Base-by-base conservation (phyloP, 2,113 vertebrate genomes). In the Sula dactylatra region DNA sequence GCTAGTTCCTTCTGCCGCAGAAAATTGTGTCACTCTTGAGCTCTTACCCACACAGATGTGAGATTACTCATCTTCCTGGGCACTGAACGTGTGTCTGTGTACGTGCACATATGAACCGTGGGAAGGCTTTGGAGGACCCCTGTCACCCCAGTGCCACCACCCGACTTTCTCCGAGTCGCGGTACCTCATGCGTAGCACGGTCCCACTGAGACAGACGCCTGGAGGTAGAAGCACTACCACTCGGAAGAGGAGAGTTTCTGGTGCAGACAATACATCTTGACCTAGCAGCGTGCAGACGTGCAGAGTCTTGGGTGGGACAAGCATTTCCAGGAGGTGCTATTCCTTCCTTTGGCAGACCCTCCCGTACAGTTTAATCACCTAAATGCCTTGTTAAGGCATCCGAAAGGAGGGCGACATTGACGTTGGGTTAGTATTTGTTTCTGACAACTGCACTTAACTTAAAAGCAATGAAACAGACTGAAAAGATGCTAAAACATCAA, bases 81-180 rank as follows among this genome's bases (percentile, higher is more conserved):
- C 20, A 20, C 52, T 5, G 29, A 25, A 36, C 3, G 18, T 8
- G 42, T 11, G 34, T 10, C 18, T 17, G 19, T 1, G 7, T 8
- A 13, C 5, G 1, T 5, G 15, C 7, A 8, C 32, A 7, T 7
- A 27, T 3, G 40, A 29, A 6, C 47, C 7, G 16, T 1, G 36
- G 62, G 45, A 44, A 70, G 45, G 64, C 21, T 19, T 32, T 59
- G 55, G 38, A 45, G 45, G 38, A 52, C 13, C 38, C 20, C 26
- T 8, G 3, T 7, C 26, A 5, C 21, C 7, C 47, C 38, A 22
- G 64, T 19, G 47, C 25, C 22, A 7, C n/a, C 42, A 16, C 52
- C 42, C 54, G 10, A 1, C 42, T 45, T 55, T 26, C 64, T 15
- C 25, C 1, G 7, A 34, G n/a, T 32, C 34, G 29, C 29, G 61